These are phyloP conservation scores for Phenganax marumi DNA, from an alignment of 92 coral and sea anemone species.

Conservation along the genomic window DNA sequence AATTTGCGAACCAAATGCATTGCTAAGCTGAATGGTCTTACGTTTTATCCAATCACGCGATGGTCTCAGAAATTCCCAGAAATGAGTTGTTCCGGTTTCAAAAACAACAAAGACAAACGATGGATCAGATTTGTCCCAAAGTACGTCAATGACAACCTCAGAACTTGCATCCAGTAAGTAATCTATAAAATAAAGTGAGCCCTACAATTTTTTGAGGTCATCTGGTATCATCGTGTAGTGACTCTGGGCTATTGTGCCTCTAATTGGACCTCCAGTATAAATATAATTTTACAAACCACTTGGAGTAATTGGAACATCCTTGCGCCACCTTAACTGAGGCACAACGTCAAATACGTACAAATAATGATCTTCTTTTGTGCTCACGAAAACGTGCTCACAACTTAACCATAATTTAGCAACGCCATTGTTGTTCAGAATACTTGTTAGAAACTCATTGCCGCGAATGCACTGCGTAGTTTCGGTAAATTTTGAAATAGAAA, in stretches of 20 bases:
- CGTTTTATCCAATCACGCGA: conserved; percentile 69
- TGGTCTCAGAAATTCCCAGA: conserved; percentile 64
- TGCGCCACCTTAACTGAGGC: conserved; percentile 73
- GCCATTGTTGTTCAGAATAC: not conserved
- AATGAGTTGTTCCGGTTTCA: conserved; percentile 67
- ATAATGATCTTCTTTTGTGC: conserved; percentile 56
- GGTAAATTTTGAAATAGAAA: conserved; percentile 7
- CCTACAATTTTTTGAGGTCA: not conserved
- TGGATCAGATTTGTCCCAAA: conserved; percentile 61
- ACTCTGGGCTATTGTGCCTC: conserved; percentile 11
- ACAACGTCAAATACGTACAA: conserved; percentile 72
- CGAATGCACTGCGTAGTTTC: conserved; percentile 23
- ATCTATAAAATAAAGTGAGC: conserved; percentile 18
- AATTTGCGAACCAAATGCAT: conserved; percentile 80
- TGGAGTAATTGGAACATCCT: conserved; percentile 54
- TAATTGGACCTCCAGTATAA: not conserved
- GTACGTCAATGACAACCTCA: conserved; percentile 57
- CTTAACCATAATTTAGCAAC: conserved; percentile 64
- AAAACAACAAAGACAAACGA: conserved; percentile 62
- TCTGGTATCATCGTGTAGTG: no score
- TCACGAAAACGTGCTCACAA: conserved; percentile 68
- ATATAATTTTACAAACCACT: conserved; percentile 40
- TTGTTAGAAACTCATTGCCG: conserved; percentile 14
- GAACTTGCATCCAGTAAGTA: not conserved
- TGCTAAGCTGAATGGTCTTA: conserved; percentile 76